phyloP scores from a whole-genome alignment of 2,113 vertebrate genomes.

The Coreoperca whiteheadi region DNA sequence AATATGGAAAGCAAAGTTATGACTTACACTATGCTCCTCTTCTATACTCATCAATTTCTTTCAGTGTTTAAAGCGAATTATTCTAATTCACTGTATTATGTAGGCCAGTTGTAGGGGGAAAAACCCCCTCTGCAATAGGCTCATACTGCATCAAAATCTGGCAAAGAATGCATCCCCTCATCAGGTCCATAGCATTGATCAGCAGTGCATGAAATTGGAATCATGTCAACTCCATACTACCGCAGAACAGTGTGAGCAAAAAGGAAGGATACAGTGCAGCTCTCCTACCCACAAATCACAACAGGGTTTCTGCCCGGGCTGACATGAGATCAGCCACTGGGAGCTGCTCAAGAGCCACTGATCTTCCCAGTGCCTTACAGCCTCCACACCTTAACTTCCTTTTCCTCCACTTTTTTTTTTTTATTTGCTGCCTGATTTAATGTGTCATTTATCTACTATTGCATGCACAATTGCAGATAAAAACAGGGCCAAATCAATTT shows the following conservation, averaged over 20 bases:
- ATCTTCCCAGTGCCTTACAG: neutral
- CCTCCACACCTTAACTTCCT: neutral
- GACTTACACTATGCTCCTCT: neutral
- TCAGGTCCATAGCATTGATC: constrained; percentile 44
- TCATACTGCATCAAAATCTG: constrained; percentile 46
- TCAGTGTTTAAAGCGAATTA: neutral
- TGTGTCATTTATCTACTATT: constrained; percentile 52
- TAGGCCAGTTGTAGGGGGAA: neutral
- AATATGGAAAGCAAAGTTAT: neutral
- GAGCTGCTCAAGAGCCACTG: constrained; percentile 77
- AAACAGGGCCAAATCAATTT: constrained; percentile 57
- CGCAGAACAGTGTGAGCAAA: constrained; percentile 21
- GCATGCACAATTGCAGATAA: constrained; percentile 55
- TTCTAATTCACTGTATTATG: neutral
- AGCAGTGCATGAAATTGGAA: constrained; percentile 69
- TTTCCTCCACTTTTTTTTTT: constrained; percentile 18
- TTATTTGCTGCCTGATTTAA: constrained; percentile 42
- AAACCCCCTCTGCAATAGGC: neutral
- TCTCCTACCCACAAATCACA: constrained; percentile 30
- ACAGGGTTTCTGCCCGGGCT: neutral
- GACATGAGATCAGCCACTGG: constrained; percentile 68
- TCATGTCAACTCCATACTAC: constrained; percentile 40
- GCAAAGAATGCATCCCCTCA: constrained; percentile 45
- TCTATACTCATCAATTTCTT: neutral
- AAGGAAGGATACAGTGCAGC: constrained; percentile 10